A percentile compares a stretch with the other conserved stretches of the same genome.
Evolutionary conservation across 2,888 invertebrate genomes (phyloP).

Genomic region (Leptinotarsa rubiginosa): DNA sequence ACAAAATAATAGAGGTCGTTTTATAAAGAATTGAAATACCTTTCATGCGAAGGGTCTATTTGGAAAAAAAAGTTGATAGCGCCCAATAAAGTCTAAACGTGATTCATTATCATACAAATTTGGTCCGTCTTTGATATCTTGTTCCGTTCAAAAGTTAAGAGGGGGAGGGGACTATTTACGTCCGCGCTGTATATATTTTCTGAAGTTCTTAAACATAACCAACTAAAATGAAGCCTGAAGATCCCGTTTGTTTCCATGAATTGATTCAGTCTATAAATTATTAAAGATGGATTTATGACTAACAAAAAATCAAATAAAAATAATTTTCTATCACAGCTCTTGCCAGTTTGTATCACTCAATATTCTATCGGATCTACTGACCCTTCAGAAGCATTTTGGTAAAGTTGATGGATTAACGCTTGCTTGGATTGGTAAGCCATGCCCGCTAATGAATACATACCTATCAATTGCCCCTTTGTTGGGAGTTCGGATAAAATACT

Average conservation of each 20-base stretch:
- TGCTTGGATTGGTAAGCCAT: slow-evolving; percentile 37
- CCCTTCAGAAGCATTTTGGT: slow-evolving; percentile 35
- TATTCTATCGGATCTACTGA: slow-evolving; percentile 34
- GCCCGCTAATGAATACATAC: slow-evolving; percentile 34
- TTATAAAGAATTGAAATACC: no score
- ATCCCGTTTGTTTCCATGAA: not conserved
- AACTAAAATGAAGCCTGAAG: no score
- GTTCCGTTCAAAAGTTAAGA: no score
- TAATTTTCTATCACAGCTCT: slow-evolving; percentile 23
- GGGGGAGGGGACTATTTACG: no score
- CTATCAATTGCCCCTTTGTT: slow-evolving; percentile 33
- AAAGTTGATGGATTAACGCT: slow-evolving; percentile 30
- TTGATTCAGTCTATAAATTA: not conserved
- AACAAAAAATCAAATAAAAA: not conserved
- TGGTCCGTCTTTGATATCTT: no score
- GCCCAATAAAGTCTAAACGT: no score
- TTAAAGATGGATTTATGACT: not conserved
- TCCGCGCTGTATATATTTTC: no score
- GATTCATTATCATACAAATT: no score
- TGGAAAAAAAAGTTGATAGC: no score
- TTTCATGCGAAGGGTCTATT: no score
- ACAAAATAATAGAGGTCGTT: no score
- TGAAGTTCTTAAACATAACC: no score
- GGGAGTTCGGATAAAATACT: slow-evolving; percentile 32
- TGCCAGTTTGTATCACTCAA: slow-evolving; percentile 32